Base-by-base conservation (phyloP, 53 echinoderm and acorn worm species). In the Stichopus horrens region DNA sequence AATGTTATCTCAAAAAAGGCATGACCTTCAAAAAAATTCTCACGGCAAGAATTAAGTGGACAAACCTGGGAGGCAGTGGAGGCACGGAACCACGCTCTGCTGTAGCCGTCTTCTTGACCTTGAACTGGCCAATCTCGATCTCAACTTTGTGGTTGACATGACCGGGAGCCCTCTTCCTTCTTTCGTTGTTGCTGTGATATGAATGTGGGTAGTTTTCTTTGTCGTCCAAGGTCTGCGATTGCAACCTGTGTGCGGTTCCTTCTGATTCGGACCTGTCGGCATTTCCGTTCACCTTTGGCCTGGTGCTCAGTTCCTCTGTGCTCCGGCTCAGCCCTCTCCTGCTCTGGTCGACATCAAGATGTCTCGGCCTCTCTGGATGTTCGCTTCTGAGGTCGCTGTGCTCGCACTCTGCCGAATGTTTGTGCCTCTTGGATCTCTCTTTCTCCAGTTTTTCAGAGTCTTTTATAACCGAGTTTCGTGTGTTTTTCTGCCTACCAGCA, bases 141-240 rank as follows among this genome's bases (percentile, higher is more conserved):
- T 99, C 99, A 37, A 96, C 99, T 76, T 99, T 99, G 86, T 99
- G 96, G 54, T 94, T 96, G 58, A 89, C 76, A 51, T 99, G 99
- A 82, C 98, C 98, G 5, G 99, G 99, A 51, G 99, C 92, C 92
- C 95, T 94, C 53, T 91, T 83, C n/a, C 93, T 88, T 19, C 92
- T 88, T 81, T 86, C 86, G 74, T 86, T 93, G 77, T 52, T 84
- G 22, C 92, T 88, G 86, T 85, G 18, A 5, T 87, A 57, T 11
- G 54, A 74, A 87, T 75, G 55, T 18, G 74, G 87, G 52, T 55
- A 74, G 19, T 87, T 87, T 23, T 87, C 87, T 54, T 87, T 87
- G 57, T 87, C 55, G 19, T 87, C 87, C 21, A 73, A 86, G 58
- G 59, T 57, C 13, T 71, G 86, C 5, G 53, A 73, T 6, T 23